Evolutionary conservation across 2,113 vertebrate genomes (phyloP).

Genomic region (Psittacus erithacus): DNA sequence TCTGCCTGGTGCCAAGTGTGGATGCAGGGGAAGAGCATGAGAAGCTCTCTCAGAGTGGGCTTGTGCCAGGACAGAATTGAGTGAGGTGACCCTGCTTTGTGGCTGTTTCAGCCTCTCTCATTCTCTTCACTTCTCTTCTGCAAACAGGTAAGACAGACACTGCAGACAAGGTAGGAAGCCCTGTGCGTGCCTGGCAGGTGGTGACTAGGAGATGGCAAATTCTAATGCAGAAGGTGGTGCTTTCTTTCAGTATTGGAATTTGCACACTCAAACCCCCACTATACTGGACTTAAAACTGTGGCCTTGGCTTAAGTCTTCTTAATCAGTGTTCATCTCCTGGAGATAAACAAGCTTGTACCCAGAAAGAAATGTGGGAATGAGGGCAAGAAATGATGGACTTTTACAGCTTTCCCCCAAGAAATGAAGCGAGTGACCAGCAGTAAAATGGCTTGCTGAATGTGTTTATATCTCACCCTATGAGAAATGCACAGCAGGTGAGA

Average conservation of each 20-base stretch:
- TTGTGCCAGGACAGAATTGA: not conserved
- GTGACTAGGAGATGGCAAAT: not conserved
- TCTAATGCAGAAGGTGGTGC: not conserved
- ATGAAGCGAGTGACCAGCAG: not conserved
- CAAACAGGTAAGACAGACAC: not conserved
- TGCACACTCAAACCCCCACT: not conserved
- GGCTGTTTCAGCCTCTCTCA: not conserved
- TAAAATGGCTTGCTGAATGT: not conserved
- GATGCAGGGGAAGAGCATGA: not conserved
- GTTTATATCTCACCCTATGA: not conserved
- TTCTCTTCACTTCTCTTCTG: not conserved
- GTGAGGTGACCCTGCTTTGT: not conserved
- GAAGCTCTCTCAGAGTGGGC: not conserved
- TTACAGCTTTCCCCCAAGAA: not conserved
- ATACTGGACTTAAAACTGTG: not conserved
- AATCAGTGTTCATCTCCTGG: not conserved
- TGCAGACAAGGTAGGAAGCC: not conserved
- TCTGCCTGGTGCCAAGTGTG: not conserved
- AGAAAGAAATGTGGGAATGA: not conserved
- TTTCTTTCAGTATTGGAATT: not conserved
- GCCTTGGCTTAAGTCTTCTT: not conserved
- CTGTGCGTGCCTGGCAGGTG: fast-evolving
- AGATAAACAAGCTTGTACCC: not conserved
- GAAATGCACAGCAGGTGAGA: not conserved
- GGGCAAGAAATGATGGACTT: not conserved